Evolutionary conservation across 2,797 vertebrate genomes (phyloP).

Genomic region (Neosalanx taihuensis): DNA sequence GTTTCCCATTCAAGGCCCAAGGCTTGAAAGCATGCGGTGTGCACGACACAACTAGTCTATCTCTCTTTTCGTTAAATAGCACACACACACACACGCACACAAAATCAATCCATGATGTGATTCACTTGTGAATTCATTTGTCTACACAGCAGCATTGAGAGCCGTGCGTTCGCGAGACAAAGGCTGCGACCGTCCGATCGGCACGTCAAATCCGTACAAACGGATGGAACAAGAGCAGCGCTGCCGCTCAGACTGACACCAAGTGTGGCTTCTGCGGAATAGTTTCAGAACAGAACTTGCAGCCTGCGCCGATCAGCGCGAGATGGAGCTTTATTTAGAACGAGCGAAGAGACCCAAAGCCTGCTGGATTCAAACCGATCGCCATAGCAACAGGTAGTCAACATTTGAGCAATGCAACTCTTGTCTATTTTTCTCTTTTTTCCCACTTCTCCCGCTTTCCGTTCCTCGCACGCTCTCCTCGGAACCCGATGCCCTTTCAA

Average conservation of each 20-base stretch:
- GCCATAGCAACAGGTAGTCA: conserved; percentile 81
- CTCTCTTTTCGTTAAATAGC: not conserved
- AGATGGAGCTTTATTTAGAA: conserved; percentile 79
- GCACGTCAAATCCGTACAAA: not conserved
- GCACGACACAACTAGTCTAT: not conserved
- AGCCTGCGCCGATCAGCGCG: conserved; percentile 68
- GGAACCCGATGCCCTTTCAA: conserved; percentile 59
- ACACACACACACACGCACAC: not conserved
- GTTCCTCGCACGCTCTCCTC: conserved; percentile 57
- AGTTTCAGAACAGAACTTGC: conserved; percentile 55
- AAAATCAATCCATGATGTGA: not conserved
- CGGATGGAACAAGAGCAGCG: conserved; percentile 20
- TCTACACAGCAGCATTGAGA: too few species aligned
- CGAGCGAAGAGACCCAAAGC: conserved; percentile 72
- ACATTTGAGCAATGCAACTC: conserved; percentile 69
- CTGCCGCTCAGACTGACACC: conserved; percentile 42
- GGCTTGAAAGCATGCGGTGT: not conserved
- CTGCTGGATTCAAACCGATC: conserved; percentile 71
- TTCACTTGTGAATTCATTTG: not conserved
- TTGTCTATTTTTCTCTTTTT: conserved; percentile 41
- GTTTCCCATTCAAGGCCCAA: not conserved
- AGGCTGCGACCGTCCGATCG: too few species aligned
- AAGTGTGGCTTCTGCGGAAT: conserved; percentile 49
- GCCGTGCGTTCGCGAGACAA: too few species aligned
- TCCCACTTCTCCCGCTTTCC: conserved; percentile 61